Base-by-base conservation (phyloP, 2,888 invertebrate genomes). In the Entomobrya proxima region DNA sequence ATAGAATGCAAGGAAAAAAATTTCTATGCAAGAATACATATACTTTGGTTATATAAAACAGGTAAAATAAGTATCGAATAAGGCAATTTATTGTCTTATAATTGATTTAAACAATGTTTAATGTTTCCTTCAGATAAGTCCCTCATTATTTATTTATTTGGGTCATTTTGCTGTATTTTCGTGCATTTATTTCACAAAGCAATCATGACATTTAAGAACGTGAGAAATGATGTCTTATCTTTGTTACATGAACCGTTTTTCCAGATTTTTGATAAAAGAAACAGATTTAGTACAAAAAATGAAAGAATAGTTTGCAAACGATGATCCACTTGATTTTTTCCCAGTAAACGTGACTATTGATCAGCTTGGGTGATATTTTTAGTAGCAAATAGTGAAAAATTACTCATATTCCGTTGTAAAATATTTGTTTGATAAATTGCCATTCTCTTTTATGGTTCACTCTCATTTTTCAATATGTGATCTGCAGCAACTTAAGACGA, bases 241-340 rank as follows among this genome's bases (percentile, higher is more conserved):
- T 50, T 74, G 50, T 30, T n/a, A 9, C 72, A 74, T 50, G 72
- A n/a, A 72, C 72, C 4, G 13, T 40, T 64, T 76, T 64, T 78
- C 78, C 78, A 78, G 78, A 79, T 79, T 61, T n/a, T 0, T 21
- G 79, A 79, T 79, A 79, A 79, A 18, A 37, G n/a, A 5, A 24
- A n/a, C 0, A 52, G 15, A 52, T 24, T 13, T 0, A 35, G n/a
- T 35, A 55, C 75, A 35, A 37, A 21, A n/a, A 21, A 55, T 76
- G 52, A 52, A 37, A 21, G 40, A 37, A 58, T 55, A 13, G 35
- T 11, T 37, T 35, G 35, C 3, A 37, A 18, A 67, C 50, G 81
- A 72, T 81, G 72, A 30, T 81, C 74, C 40, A 80, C 79, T 80
- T 80, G 81, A 81, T 74, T 55, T 67, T 50, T 24, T 21, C 27